Base-by-base conservation (phyloP, 2,797 vertebrate genomes). In the Halcyon badia region DNA sequence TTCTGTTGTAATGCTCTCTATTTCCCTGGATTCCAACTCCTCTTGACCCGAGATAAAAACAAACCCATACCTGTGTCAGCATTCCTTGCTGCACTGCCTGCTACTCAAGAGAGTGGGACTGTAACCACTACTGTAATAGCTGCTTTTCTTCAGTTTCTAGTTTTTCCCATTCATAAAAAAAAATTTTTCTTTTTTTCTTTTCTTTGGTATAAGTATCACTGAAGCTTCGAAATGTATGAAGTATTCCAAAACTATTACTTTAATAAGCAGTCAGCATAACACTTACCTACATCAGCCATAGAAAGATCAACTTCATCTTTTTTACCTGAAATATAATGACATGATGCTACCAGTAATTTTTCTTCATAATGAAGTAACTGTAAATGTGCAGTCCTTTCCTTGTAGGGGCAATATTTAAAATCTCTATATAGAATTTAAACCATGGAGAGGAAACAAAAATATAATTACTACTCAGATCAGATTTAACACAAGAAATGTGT, bases 201-300 rank as follows among this genome's bases (percentile, higher is more conserved):
- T 56, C 95, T 14, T 6, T 62, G 41, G 33, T 49, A 49, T 58
- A 85, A 57, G 31, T 82, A 51, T 35, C 24, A 41, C 0, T 24
- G 20, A 84, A 42, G 20, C 28, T 85, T 90, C 31, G 81, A 39
- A 80, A 75, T 49, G 4, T 14, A 48, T 73, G 33, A 83, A 94
- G 31, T 77, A 68, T 87, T 93, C 21, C 42, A 75, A 75, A 95
- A 35, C 19, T 62, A 25, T 46, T 88, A 28, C 31, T 58, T 68
- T 68, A 46, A 21, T 46, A 46, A 22, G 46, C 37, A 69, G 44
- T 48, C 22, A 26, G 76, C 60, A 42, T 46, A 71, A 16, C 31
- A 97, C 98, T 98, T 96, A 98, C 98, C 98, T 89, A 97, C 62
- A 83, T 49, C 60, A 66, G 94, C 97, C 98, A 98, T 97, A 86